Evolutionary conservation across 1,140 invertebrate species (phyloP).

Genomic region (fruit fly (Drosophila melanogaster)): DNA sequence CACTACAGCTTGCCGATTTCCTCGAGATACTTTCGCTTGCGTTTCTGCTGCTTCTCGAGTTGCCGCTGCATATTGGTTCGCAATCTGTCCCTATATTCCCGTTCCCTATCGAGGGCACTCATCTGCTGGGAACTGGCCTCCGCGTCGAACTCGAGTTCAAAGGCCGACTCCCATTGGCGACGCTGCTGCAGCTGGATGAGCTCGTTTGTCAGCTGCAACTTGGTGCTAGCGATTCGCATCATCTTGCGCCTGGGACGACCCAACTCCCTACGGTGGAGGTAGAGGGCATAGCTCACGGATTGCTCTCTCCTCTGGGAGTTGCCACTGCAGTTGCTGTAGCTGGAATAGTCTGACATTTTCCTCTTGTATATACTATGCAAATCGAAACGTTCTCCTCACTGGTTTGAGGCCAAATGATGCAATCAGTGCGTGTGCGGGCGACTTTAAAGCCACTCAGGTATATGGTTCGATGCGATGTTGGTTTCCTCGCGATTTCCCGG

Average conservation of each 20-base stretch:
- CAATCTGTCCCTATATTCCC: constrained; percentile 53
- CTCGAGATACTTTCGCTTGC: constrained; percentile 25
- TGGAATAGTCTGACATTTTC: constrained; percentile 28
- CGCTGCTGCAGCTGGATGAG: constrained; percentile 49
- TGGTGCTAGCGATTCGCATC: constrained; percentile 59
- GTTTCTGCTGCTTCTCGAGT: constrained; percentile 36
- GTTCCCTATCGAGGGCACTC: constrained; percentile 49
- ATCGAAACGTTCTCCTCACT: constrained; percentile 33
- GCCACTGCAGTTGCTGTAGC: constrained; percentile 15
- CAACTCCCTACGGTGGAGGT: constrained; percentile 57
- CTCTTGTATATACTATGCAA: constrained; percentile 10
- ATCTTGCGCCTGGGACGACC: constrained; percentile 49
- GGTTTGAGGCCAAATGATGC: constrained; percentile 60
- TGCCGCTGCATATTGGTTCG: constrained; percentile 51
- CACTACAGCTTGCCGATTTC: constrained; percentile 30
- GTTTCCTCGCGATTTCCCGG: neutral
- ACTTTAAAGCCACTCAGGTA: constrained; percentile 62
- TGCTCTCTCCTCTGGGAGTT: constrained; percentile 11
- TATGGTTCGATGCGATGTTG: constrained; percentile 7
- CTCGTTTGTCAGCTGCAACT: constrained; percentile 65
- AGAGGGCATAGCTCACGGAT: constrained; percentile 64
- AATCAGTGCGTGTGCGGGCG: constrained; percentile 44
- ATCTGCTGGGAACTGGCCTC: constrained; percentile 41
- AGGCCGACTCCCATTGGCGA: constrained; percentile 48
- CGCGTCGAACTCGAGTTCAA: constrained; percentile 24